Conservation (phyloP, 2,888 invertebrate genomes). For the Archaeoteleia sp. region DNA sequence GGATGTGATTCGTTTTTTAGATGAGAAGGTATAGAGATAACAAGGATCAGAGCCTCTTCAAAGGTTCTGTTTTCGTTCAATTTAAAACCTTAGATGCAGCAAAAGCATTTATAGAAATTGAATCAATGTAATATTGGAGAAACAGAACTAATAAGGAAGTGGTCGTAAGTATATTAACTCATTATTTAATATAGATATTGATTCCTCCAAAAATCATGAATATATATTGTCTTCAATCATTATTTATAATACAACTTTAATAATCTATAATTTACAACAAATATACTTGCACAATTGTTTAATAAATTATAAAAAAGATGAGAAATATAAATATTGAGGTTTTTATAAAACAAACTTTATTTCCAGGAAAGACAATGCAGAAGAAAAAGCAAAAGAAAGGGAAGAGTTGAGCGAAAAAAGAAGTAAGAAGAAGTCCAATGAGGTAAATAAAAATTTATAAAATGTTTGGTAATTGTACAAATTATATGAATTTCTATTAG, state of each 20-base stretch:
- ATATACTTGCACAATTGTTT: slow-evolving; percentile 7
- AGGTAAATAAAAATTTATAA: slow-evolving; percentile 17
- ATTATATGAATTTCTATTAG: slow-evolving; percentile 38
- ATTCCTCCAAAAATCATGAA: not conserved
- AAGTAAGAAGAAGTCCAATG: slow-evolving; percentile 77
- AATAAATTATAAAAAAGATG: not conserved
- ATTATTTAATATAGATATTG: not conserved
- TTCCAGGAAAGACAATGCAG: slow-evolving; percentile 77
- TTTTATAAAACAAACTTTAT: no score
- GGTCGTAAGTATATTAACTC: slow-evolving; percentile 78
- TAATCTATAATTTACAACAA: no score
- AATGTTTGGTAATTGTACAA: slow-evolving; percentile 2
- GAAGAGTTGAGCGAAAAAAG: slow-evolving; percentile 78
- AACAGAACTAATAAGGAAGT: slow-evolving; percentile 80
- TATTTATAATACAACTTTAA: slow-evolving; percentile 5
- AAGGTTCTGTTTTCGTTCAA: no score
- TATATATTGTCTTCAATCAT: slow-evolving; percentile 1
- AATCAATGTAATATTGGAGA: slow-evolving; percentile 82
- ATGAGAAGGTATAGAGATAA: slow-evolving; percentile 80
- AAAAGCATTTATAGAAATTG: no score
- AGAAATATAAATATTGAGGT: slow-evolving; percentile 13
- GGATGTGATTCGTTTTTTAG: no score
- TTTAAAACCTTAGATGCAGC: no score
- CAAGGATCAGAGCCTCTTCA: no score
- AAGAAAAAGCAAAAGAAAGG: slow-evolving; percentile 82